Conservation (phyloP, 2,888 invertebrate genomes). For the Acronicta leporina region DNA sequence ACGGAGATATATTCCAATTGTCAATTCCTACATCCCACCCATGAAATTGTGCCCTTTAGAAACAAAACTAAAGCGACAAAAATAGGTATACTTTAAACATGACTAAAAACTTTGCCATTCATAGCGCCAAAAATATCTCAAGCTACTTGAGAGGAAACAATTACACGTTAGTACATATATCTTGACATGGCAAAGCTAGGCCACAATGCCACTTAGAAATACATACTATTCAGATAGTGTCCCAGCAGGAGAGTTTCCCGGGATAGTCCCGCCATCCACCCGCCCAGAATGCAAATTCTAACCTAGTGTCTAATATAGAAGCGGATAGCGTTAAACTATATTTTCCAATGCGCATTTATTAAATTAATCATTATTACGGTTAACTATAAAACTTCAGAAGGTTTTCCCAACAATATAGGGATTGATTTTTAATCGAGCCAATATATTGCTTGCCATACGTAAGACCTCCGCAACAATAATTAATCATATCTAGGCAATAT, state of each 20-base stretch:
- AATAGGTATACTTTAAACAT: neutral
- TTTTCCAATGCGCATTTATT: too few species aligned
- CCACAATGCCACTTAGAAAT: constrained; percentile 50
- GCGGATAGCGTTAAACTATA: constrained; percentile 5
- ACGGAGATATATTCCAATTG: too few species aligned
- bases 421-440: too few species aligned
- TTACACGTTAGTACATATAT: constrained; percentile 30
- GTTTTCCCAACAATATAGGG: too few species aligned
- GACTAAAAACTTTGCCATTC: constrained; percentile 4
- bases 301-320: constrained; percentile 47
- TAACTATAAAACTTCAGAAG: too few species aligned
- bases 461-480: too few species aligned
- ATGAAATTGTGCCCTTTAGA: constrained; percentile 6
- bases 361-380: too few species aligned
- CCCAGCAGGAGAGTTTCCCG: constrained; percentile 63
- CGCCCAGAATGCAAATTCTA: constrained; percentile 71
- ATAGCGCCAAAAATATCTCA: constrained; percentile 8
- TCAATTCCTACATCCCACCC: too few species aligned
- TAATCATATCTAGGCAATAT: too few species aligned
- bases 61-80: neutral
- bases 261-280: constrained; percentile 60
- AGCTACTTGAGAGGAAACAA: constrained; percentile 28
- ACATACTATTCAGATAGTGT: constrained; percentile 68
- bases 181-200: constrained; percentile 38
- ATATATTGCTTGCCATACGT: too few species aligned